Base-by-base conservation (phyloP, 2,888 invertebrate genomes). In the Plagiodera versicolora region DNA sequence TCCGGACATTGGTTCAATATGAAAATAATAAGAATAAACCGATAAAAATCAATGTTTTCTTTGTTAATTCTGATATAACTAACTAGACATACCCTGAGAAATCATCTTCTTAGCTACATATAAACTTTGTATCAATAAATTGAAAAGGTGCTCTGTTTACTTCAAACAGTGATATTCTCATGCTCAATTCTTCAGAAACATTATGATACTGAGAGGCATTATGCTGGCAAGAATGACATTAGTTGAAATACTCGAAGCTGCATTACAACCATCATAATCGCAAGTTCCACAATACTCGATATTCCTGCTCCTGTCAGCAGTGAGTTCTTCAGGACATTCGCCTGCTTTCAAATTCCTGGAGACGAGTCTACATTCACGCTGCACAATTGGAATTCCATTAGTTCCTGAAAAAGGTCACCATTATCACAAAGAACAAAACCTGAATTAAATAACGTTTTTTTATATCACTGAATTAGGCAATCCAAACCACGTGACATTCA, bases 311-410 rank as follows among this genome's bases (percentile, higher is more conserved):
- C 45, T 49, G n/a, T 56, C 63, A 10, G 24, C 20, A 8, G 58
- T 39, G 2, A 69, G 39, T 19, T 71, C 70, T 17, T 70, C 69
- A 11, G 70, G 72, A 56, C 72, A 72, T 9, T 62, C 52, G 14
- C 70, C 72, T n/a, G 20, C 52, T 52, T 59, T 62, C 5, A 67
- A 50, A 20, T 65, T 56, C 6, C 47, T 66, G 6, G 56, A 39
- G 10, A 72, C 70, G 51, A 69, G 52, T 50, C 69, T 55, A 59
- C 72, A 72, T 64, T 69, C 71, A n/a, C 72, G 60, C 6, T 52
- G 60, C 1, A 71, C 69, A 32, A 63, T 47, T 8, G 61, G 63
- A 5, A 61, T 60, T 16, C 65, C 66, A 46, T 67, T 54, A 17
- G 50, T 48, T n/a, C 64, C 68, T 67, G 58, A 49, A 67, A 56